Evolutionary conservation across 2,888 invertebrate genomes (phyloP).

Genomic region (Brassicogethes aeneus): DNA sequence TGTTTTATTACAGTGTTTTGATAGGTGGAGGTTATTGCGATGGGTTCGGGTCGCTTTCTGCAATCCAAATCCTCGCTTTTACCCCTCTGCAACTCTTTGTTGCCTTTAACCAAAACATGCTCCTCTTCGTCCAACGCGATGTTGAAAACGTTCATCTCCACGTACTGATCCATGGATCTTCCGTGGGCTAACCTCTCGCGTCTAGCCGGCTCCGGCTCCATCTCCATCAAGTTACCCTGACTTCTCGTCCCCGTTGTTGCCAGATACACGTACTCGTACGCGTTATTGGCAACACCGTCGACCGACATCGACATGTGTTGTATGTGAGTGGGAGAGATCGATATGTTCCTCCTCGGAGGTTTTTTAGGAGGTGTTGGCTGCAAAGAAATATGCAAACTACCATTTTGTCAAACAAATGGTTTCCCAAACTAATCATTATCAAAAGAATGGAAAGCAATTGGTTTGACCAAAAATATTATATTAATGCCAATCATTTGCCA

Average conservation of each 20-base stretch:
- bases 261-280: slow-evolving; percentile 54
- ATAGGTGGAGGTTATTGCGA: slow-evolving; percentile 64
- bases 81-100: slow-evolving; percentile 37
- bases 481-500: no score
- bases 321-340: slow-evolving; percentile 75
- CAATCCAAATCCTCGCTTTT: slow-evolving; percentile 40
- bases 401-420: no score
- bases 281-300: slow-evolving; percentile 51
- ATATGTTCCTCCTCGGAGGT: slow-evolving; percentile 77
- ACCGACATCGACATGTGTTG: slow-evolving; percentile 50
- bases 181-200: slow-evolving; percentile 55
- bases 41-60: slow-evolving; percentile 50
- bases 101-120: slow-evolving; percentile 20
- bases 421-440: neutral
- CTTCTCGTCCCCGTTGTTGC: slow-evolving; percentile 59
- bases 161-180: slow-evolving; percentile 69
- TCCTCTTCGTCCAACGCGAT: slow-evolving; percentile 39
- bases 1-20: slow-evolving; percentile 64
- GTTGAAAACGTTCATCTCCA: slow-evolving; percentile 57
- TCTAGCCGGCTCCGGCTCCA: slow-evolving; percentile 42
- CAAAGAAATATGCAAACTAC: slow-evolving; percentile 16
- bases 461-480: no score
- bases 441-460: slow-evolving; percentile 3
- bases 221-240: slow-evolving; percentile 62
- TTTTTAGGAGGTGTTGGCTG: slow-evolving; percentile 84